These are phyloP conservation scores for Pentalonia nigronervosa DNA, from an alignment of 1,140 invertebrate species.

Conservation along the genomic window DNA sequence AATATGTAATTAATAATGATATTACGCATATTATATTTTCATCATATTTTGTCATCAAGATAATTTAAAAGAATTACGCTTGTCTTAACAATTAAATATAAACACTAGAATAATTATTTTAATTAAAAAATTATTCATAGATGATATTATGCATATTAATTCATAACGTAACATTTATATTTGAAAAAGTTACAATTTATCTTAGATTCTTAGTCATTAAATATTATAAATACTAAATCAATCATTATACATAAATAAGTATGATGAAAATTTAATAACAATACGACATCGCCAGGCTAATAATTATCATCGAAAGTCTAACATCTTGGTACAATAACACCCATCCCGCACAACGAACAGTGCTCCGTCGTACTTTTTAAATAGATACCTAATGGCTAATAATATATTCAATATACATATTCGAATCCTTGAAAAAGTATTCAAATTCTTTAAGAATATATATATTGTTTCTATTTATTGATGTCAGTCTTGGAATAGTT, in stretches of 20 bases:
- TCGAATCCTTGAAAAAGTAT: not conserved
- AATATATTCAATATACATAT: not conserved
- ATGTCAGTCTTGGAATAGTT: not conserved
- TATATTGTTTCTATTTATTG: too few species aligned
- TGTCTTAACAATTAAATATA: not conserved
- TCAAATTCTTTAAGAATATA: not conserved
- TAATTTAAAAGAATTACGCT: not conserved
- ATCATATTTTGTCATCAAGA: not conserved
- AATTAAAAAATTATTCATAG: not conserved
- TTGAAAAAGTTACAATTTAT: not conserved
- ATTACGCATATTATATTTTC: not conserved
- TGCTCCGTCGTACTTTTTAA: not conserved
- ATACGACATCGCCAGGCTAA: not conserved
- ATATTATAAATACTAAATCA: not conserved
- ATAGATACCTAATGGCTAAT: not conserved
- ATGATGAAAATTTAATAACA: not conserved
- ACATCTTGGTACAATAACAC: not conserved
- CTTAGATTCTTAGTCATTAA: not conserved
- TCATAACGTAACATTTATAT: not conserved
- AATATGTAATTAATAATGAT: not conserved
- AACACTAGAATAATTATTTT: not conserved
- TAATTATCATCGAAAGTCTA: not conserved
- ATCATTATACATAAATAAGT: not conserved
- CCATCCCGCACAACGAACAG: not conserved
- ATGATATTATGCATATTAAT: not conserved